A percentile compares a stretch with the other conserved stretches of the same genome.
These are phyloP conservation scores for Thaumetopoea pityocampa DNA, from an alignment of 1,140 invertebrate genomes.

Conservation along the genomic window DNA sequence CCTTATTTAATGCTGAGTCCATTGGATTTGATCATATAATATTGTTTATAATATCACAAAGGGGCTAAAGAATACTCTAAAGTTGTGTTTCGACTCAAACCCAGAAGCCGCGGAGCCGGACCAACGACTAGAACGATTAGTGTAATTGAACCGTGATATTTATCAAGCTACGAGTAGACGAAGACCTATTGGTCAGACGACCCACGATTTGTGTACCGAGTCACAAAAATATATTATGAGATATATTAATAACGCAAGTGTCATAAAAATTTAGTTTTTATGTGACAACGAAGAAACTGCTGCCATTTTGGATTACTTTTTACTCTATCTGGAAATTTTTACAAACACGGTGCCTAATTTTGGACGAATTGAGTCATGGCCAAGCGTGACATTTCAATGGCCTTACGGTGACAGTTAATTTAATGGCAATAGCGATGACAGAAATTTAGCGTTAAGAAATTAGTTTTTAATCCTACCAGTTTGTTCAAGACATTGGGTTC, in stretches of 20 bases:
- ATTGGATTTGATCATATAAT: too few species aligned
- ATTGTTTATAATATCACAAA: too few species aligned
- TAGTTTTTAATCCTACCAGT: too few species aligned
- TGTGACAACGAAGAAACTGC: constrained; percentile 28
- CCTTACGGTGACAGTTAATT: too few species aligned
- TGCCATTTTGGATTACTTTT: constrained; percentile 29
- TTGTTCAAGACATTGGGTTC: too few species aligned
- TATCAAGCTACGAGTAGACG: constrained; percentile 17
- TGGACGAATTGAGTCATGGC: constrained; percentile 12
- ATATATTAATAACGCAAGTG: constrained; percentile 3
- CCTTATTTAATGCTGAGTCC: too few species aligned
- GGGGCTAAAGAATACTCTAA: too few species aligned
- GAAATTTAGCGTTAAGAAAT: too few species aligned
- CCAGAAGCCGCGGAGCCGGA: constrained; percentile 4
- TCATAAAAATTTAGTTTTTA: constrained; percentile 10
- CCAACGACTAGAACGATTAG: constrained; percentile 12
- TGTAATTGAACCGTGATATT: constrained; percentile 21
- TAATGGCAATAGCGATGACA: too few species aligned
- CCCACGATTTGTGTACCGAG: constrained; percentile 12
- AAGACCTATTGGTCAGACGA: constrained; percentile 16
- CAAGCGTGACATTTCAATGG: too few species aligned
- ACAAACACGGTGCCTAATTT: constrained; percentile 40
- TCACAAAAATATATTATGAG: constrained; percentile 19
- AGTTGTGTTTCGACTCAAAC: too few species aligned
- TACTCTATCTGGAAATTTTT: constrained; percentile 17